A percentile compares a stretch with the other conserved stretches of the same genome.
Conservation (phyloP, 2,888 invertebrate species). For the Dusona sp. region DNA sequence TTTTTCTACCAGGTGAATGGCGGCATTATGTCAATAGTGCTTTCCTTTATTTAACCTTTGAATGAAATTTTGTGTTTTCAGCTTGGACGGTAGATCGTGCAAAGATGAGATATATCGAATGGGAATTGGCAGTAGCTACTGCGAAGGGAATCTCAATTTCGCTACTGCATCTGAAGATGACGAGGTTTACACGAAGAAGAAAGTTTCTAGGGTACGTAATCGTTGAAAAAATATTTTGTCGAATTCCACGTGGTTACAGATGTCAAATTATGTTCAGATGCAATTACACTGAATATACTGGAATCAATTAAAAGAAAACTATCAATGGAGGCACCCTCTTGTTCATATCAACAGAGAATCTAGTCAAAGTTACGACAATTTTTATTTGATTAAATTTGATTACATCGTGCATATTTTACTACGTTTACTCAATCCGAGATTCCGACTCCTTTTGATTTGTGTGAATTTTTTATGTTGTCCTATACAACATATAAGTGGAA, state of each 20-base stretch:
- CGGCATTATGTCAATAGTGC: neutral
- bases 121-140: slow-evolving; percentile 81
- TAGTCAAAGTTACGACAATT: neutral
- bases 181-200: slow-evolving; percentile 83
- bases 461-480: too few relatives aligned
- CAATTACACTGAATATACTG: too few relatives aligned
- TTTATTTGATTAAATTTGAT: too few relatives aligned
- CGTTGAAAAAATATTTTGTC: neutral
- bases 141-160: slow-evolving; percentile 83
- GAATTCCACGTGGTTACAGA: neutral
- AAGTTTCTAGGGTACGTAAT: slow-evolving; percentile 83
- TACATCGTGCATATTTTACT: too few relatives aligned
- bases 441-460: too few relatives aligned
- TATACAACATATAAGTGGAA: too few relatives aligned
- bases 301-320: neutral
- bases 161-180: slow-evolving; percentile 84
- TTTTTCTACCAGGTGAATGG: neutral
- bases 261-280: neutral
- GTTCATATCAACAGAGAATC: neutral
- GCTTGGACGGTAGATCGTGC: slow-evolving; percentile 82
- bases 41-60: neutral
- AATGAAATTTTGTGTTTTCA: slow-evolving; percentile 72
- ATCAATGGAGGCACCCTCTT: neutral
- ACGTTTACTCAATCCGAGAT: too few relatives aligned
- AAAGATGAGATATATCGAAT: slow-evolving; percentile 83